Conservation (phyloP, 92 coral and sea anemone species). For the Porites rus region DNA sequence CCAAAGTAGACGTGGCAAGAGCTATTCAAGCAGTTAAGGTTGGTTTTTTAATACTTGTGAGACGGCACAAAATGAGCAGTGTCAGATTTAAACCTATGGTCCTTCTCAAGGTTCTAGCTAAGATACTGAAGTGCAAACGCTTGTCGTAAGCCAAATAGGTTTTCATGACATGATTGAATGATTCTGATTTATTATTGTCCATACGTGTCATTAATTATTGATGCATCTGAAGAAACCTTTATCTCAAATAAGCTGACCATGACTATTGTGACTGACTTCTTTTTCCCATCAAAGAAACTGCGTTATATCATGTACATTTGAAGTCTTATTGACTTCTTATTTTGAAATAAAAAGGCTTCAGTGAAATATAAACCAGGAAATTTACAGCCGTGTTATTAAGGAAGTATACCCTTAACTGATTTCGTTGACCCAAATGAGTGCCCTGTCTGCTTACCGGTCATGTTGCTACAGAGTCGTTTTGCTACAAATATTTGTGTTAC, state of each 20-base stretch:
- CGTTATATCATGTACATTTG: too few species aligned
- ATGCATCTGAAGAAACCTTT: not conserved
- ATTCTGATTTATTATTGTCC: slow-evolving; percentile 35
- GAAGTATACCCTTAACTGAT: too few species aligned
- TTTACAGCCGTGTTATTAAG: too few species aligned
- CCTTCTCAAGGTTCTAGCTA: not conserved
- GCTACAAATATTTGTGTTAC: too few species aligned
- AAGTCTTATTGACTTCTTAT: too few species aligned
- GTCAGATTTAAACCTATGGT: not conserved
- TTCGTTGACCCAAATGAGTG: too few species aligned
- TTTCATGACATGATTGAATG: slow-evolving; percentile 3
- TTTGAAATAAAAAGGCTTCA: too few species aligned
- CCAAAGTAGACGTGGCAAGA: slow-evolving; percentile 99
- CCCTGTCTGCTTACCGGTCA: too few species aligned
- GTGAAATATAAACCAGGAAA: too few species aligned
- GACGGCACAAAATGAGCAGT: not conserved
- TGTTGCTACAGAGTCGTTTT: too few species aligned
- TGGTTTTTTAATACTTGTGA: not conserved
- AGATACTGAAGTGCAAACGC: not conserved
- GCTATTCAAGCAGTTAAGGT: slow-evolving; percentile 99
- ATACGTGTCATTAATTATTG: slow-evolving; percentile 16
- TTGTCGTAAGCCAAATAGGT: not conserved
- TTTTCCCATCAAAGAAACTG: not conserved
- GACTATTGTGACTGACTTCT: too few species aligned
- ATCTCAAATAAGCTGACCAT: not conserved